phyloP scores from a whole-genome alignment of 2,113 vertebrate genomes.

The Spheniscus mendiculus region DNA sequence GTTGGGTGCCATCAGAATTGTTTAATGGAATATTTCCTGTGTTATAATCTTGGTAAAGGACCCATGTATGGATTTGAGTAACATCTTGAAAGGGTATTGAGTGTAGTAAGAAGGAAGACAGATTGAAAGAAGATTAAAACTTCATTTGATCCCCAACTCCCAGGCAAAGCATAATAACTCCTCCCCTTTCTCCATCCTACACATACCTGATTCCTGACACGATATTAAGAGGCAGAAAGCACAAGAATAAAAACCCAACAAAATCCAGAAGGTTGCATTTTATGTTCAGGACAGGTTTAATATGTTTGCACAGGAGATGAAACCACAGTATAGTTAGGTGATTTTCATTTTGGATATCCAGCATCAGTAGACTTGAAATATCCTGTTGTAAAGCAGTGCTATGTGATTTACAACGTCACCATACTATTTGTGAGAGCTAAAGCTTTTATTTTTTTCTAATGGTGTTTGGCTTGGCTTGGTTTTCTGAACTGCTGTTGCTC shows the following conservation, averaged over 20 bases:
- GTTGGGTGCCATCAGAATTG: not conserved
- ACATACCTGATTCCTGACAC: not conserved
- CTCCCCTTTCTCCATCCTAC: not conserved
- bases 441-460: not conserved
- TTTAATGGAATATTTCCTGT: not conserved
- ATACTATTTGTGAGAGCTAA: not conserved
- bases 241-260: not conserved
- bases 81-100: slow-evolving; percentile 3
- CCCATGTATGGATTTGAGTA: not conserved
- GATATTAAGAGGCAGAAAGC: not conserved
- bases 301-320: not conserved
- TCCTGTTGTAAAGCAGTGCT: not conserved
- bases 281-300: not conserved
- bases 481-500: slow-evolving; percentile 47
- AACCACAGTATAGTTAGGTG: not conserved
- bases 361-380: not conserved
- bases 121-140: slow-evolving; percentile 27
- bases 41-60: not conserved
- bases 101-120: not conserved
- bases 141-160: not conserved
- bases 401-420: not conserved
- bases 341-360: not conserved
- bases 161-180: not conserved
- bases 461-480: slow-evolving; percentile 41
- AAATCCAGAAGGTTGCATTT: not conserved